Conservation (phyloP, 2,797 vertebrate genomes). For the Triplophysa yarkandensis region DNA sequence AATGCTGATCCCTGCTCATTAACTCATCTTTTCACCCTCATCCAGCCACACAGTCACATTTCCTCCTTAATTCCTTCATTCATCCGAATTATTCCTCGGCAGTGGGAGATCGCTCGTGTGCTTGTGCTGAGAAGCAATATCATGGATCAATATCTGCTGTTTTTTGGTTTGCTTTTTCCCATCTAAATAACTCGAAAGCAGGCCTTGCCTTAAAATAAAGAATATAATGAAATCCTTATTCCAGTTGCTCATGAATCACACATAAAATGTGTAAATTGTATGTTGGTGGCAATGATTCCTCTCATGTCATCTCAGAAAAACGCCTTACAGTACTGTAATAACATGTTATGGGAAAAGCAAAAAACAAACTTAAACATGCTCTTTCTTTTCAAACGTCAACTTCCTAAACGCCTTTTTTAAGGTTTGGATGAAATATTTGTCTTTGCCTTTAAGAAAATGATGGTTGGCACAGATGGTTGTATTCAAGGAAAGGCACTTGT, state of each 20-base stretch:
- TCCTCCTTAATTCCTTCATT: constrained; percentile 58
- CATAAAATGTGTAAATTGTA: constrained; percentile 4
- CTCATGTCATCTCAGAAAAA: neutral
- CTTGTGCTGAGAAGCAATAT: constrained; percentile 19
- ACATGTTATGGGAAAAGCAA: neutral
- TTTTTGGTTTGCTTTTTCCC: constrained; percentile 45
- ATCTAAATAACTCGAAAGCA: constrained; percentile 5
- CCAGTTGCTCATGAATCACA: constrained; percentile 2
- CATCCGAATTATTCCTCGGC: constrained; percentile 51
- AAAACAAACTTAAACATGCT: too few relatives aligned
- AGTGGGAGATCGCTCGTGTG: constrained; percentile 26
- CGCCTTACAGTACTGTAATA: neutral
- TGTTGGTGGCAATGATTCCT: neutral
- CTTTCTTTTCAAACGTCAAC: neutral
- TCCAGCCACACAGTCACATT: constrained; percentile 50
- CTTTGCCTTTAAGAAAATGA: constrained; percentile 77
- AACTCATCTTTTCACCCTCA: constrained; percentile 62
- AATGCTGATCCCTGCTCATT: constrained; percentile 59
- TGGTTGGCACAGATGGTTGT: constrained; percentile 90
- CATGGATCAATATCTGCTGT: constrained; percentile 30
- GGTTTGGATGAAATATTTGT: constrained; percentile 56
- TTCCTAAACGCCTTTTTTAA: constrained; percentile 16
- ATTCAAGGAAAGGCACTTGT: constrained; percentile 83
- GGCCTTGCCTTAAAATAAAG: constrained; percentile 55
- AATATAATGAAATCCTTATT: neutral